Base-by-base conservation (phyloP, 2,888 invertebrate species). In the Malthinus seriepunctatus region DNA sequence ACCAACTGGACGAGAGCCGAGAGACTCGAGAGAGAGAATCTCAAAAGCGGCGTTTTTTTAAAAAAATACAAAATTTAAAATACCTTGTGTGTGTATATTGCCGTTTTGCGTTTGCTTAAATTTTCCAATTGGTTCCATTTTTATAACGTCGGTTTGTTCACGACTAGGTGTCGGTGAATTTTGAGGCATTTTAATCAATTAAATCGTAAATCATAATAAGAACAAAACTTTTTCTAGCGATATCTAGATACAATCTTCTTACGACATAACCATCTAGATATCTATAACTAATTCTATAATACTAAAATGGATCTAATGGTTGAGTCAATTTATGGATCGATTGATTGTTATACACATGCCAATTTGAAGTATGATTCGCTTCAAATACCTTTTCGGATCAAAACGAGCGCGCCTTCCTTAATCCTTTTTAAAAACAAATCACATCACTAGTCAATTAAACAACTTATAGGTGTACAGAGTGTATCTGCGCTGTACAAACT, bases 81-180 rank as follows among this genome's bases (percentile, higher is more conserved):
- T 59, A 62, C 62, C 84, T 78, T 84, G 84, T 51, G 82, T 82
- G 50, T 71, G 68, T 47, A 76, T 70, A 68, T 84, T 85, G 60
- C 86, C 86, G 81, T 86, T 86, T 66, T 85, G 82, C 60, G 84
- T 84, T 73, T 84, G 82, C 68, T 84, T 85, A 74, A 83, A 85
- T 66, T 83, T 84, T 74, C 85, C 85, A 76, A 86, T 80, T 6
- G 85, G 85, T 77, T 86, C 86, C 83, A 86, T 83, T 64, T 84
- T 84, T 68, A 86, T 86, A 66, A 83, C 81, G 75, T 86, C 86
- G 35, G 57, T 10, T 39, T 10, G 48, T 38, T 49, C 55, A 32
- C 37, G 34, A 33, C 61, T 39, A 38, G 73, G 63, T 49, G 75
- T 71, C 53, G 71, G 67, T 46, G 72, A 69, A 63, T 69, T 73